phyloP scores from a whole-genome alignment of 2,113 vertebrate species.

The Manacus vitellinus region DNA sequence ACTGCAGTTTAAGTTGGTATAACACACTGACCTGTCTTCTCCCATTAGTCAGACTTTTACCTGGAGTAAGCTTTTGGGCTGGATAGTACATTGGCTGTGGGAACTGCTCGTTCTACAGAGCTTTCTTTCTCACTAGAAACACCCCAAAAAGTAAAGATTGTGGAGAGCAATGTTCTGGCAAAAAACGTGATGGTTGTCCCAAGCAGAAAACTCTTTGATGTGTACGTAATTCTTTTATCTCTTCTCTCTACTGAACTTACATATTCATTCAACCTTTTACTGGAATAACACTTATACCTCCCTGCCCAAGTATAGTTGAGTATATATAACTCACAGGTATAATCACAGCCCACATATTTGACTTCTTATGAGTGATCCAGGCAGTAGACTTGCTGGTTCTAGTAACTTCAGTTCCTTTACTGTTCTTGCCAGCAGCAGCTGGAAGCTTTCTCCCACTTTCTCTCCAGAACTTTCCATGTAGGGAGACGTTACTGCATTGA shows the following conservation, averaged over 20 bases:
- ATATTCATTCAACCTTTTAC: not conserved
- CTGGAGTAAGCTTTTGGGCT: not conserved
- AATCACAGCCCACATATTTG: not conserved
- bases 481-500: not conserved
- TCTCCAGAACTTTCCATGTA: not conserved
- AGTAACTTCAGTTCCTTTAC: not conserved
- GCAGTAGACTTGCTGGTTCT: not conserved
- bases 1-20: not conserved
- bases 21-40: not conserved
- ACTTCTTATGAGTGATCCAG: not conserved
- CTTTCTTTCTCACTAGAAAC: not conserved
- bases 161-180: not conserved
- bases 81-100: not conserved
- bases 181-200: not conserved
- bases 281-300: not conserved
- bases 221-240: not conserved
- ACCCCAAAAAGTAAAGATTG: not conserved
- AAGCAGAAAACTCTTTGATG: not conserved
- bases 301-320: not conserved
- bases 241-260: not conserved
- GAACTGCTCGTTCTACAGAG: not conserved
- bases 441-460: not conserved
- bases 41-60: not conserved
- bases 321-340: not conserved
- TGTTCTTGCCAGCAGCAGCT: not conserved